Base-by-base conservation (phyloP, 2,888 invertebrate species). In the Drosophila conformis region DNA sequence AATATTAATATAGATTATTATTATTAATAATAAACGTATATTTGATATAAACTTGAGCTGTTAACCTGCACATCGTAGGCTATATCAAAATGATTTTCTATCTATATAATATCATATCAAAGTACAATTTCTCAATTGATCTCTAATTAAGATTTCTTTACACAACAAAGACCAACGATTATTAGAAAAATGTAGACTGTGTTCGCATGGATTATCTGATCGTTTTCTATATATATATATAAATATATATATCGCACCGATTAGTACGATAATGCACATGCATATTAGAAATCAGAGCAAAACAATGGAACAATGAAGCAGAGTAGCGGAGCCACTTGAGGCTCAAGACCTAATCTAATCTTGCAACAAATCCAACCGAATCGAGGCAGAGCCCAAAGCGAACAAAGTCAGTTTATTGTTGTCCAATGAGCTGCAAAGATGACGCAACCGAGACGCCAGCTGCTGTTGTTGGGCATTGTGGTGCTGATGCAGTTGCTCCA, bases 301-400 rank as follows among this genome's bases (percentile, higher is more conserved):
- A 25, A 67, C 76, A 66, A 75, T 58, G 49, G 53, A 65, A 71
- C 79, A 71, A 46, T 48, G 58, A 54, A 18, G 11, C 78, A 25
- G 8, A 46, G 46, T 46, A 15, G 25, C 46, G 4, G 54, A 11
- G 7, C 78, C 87, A 77, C 87, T 82, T 67, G 65, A 73, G 15
- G 46, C 13, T 8, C 25, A 8, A 2, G 59, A 8, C 8, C 56
- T 71, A 80, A 82, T 82, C 82, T 82, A 78, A 82, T 82, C 82
- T 27, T 21, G 6, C 15, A 31, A 15, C 46, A 8, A 25, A 46
- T 8, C 15, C 15, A 46, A 33, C n/a, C 27, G 27, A 38, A 15
- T 29, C 25, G 42, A 21, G 21, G n/a, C 52, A 33, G 35, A 59
- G 54, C 49, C 36, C 42, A 46, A 63, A 35, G 8, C 48, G 31